Evolutionary conservation across 1,140 invertebrate species (phyloP), one percentile per base, ranked within the genome.

Genomic region (Aradophagus sp.): DNA sequence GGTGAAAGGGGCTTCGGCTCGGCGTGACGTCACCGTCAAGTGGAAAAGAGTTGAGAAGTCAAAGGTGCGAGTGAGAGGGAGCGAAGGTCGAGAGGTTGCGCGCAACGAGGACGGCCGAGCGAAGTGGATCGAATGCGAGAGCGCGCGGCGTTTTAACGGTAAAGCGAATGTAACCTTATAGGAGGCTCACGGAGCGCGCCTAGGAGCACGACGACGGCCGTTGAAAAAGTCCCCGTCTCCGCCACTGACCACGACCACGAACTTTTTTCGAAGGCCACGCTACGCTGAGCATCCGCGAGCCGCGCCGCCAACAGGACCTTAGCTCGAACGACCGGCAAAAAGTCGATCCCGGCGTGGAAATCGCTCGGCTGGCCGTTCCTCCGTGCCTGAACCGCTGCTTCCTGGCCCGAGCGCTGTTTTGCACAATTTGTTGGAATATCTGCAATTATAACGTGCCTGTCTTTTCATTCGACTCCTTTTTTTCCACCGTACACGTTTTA

Each of bases 121-220:
- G 32, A 27, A 75, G 65, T 56, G 65, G 39, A 62, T 77, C 48
- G 70, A 80, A 79, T 44, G 77, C 77, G 76, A 79, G 76, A n/a
- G n/a, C 73, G 73, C 31, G 35, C 48, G 67, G 59, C 61, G 44
- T 56, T 61, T 76, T 81, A 83, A 83, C 80, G 80, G 80, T 83
- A 83, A 80, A 81, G 59, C 62, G 65, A 68, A 67, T 76, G 78
- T 81, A 83, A 80, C 75, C 76, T 83, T 82, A 83, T 77, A 76
- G 75, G 61, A 55, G 45, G 55, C 44, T 74, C 32, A 56, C 55
- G 26, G 34, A 67, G 63, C 48, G 27, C 41, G 56, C 48, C 52
- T 58, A 65, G 69, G 12, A 34, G 48, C 44, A 45, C 17, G 10
- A 1, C 26, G 39, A 13, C 23, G 19, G 48, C 50, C 15, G 17